Conservation (phyloP, 2,888 invertebrate genomes). For the Lasius platythorax region DNA sequence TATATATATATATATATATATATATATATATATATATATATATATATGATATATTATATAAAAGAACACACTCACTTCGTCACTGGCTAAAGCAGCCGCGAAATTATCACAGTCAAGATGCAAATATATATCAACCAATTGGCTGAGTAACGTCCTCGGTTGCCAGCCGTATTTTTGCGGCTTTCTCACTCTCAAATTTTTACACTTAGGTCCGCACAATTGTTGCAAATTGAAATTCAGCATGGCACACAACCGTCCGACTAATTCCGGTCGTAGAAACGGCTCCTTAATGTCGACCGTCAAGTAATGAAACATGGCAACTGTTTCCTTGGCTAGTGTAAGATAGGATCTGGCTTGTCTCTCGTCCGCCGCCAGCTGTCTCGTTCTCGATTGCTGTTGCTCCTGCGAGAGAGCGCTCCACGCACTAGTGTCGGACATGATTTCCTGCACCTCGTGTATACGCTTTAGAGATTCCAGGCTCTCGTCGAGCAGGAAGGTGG, state of each 20-base stretch:
- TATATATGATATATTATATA: background rate
- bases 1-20: slow-evolving; percentile 12
- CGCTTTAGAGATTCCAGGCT: slow-evolving; percentile 96
- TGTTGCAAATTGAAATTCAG: slow-evolving; percentile 99
- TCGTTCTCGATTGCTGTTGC: slow-evolving; percentile 91
- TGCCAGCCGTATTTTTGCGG: slow-evolving; percentile 99
- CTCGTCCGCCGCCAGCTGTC: slow-evolving; percentile 94
- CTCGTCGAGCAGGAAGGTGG: slow-evolving; percentile 98
- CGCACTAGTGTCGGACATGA: slow-evolving; percentile 90
- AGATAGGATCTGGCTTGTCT: slow-evolving; percentile 96
- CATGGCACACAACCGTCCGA: slow-evolving; percentile 98
- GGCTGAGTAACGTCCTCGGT: slow-evolving; percentile 95
- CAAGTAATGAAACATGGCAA: slow-evolving; percentile 99
- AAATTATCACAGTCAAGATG: slow-evolving; percentile 97
- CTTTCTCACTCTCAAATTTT: slow-evolving; percentile 96
- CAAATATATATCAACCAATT: slow-evolving; percentile 98
- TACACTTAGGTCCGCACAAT: slow-evolving; percentile 98
- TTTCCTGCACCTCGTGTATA: slow-evolving; percentile 95
- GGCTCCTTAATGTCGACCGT: slow-evolving; percentile 98
- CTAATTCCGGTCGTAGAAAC: slow-evolving; percentile 97
- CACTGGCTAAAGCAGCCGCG: slow-evolving; percentile 96
- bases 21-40: slow-evolving; percentile 5
- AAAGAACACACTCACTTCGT: slow-evolving; percentile 90
- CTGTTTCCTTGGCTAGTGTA: slow-evolving; percentile 97
- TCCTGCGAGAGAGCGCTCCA: slow-evolving; percentile 91